Conservation (phyloP, 1,140 invertebrate genomes). For the Mylabris phalerata region DNA sequence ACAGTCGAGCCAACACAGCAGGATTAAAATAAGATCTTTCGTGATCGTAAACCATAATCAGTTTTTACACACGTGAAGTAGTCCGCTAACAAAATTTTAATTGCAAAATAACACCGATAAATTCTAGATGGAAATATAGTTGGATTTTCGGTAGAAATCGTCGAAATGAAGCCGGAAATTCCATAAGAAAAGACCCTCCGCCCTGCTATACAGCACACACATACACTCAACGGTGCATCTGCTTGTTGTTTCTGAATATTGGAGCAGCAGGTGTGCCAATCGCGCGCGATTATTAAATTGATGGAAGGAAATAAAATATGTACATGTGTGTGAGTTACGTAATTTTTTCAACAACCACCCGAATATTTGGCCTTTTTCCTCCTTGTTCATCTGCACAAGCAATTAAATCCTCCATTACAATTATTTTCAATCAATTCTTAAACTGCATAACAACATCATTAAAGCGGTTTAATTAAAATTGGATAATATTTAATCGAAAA, state of each 20-base stretch:
- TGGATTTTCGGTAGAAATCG: too few species aligned
- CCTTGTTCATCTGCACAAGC: too few species aligned
- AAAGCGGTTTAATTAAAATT: too few species aligned
- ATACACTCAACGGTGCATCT: constrained; percentile 20
- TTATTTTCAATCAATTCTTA: too few species aligned
- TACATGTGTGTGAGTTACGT: too few species aligned
- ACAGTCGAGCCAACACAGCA: constrained; percentile 9
- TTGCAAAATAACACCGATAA: background rate
- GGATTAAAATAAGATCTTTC: constrained; percentile 17
- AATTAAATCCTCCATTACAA: too few species aligned
- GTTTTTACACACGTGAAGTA: constrained; percentile 13
- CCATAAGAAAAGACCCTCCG: background rate
- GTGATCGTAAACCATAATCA: constrained; percentile 16
- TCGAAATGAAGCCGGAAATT: constrained; percentile 8
- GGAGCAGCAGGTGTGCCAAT: constrained; percentile 25
- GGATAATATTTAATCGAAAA: too few species aligned
- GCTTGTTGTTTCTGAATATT: constrained; percentile 28
- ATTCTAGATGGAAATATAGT: too few species aligned
- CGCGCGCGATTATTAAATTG: constrained; percentile 21
- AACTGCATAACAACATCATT: too few species aligned
- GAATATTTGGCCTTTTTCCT: too few species aligned
- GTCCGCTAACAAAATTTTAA: constrained; percentile 5
- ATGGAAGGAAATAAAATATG: constrained; percentile 24
- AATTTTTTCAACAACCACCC: too few species aligned
- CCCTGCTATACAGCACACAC: constrained; percentile 7